A percentile compares a stretch with the other conserved stretches of the same genome.
Conservation (phyloP, 2,797 vertebrate species). For the Paguma larvata region DNA sequence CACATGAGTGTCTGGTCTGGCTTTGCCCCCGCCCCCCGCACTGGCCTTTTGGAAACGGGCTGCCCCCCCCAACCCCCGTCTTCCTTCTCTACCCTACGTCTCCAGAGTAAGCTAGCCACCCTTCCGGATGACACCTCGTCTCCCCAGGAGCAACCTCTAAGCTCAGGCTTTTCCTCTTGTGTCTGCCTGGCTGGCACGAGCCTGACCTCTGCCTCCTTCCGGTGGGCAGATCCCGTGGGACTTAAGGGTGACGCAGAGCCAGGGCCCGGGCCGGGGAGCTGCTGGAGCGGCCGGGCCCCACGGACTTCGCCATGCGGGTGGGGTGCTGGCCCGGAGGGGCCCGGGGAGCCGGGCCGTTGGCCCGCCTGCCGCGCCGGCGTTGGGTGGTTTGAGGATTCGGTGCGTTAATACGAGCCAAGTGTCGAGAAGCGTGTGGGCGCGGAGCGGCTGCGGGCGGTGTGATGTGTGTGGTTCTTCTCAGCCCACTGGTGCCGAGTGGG, state of each 20-base stretch:
- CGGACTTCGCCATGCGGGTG: no score
- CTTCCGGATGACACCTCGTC: background rate
- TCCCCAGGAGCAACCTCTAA: background rate
- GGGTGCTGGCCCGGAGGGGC: background rate
- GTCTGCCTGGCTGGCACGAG: background rate
- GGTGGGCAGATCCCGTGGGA: background rate
- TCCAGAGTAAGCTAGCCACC: background rate
- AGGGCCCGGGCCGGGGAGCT: background rate
- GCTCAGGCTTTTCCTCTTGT: background rate
- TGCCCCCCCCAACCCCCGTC: background rate
- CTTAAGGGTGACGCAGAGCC: background rate
- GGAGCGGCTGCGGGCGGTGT: background rate
- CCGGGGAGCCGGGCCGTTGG: background rate
- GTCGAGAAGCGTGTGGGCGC: fast-evolving
- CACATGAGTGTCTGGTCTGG: no score
- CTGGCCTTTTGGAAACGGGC: background rate
- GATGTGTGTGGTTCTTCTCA: no score
- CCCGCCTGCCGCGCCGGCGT: fast-evolving
- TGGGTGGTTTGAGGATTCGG: background rate
- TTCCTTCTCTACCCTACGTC: background rate
- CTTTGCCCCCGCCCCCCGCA: background rate
- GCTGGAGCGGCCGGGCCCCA: background rate
- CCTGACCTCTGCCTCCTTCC: no score
- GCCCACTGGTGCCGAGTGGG: background rate
- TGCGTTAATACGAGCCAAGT: fast-evolving